Conservation (phyloP, 92 coral and sea anemone genomes). For the Porites rus region DNA sequence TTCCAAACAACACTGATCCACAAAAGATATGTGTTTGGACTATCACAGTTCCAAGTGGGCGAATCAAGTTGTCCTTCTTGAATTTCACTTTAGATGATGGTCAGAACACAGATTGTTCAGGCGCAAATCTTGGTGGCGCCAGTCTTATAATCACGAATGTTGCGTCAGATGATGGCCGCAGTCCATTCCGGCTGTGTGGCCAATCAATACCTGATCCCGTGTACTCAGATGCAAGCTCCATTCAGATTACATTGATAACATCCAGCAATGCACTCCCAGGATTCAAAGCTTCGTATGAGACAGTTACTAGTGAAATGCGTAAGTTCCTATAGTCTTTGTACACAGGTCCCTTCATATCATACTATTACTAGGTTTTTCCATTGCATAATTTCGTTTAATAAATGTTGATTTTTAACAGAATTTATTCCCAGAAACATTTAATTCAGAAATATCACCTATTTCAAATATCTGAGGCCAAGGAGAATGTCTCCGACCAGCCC, state of each 20-base stretch:
- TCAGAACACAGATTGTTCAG: not conserved
- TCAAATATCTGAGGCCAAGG: too few relatives aligned
- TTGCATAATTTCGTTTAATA: too few relatives aligned
- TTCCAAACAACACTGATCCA: not conserved
- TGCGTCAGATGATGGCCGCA: not conserved
- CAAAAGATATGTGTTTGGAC: not conserved
- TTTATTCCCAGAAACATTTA: too few relatives aligned
- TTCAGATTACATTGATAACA: not conserved
- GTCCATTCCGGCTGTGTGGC: constrained; percentile 11
- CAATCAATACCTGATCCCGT: constrained; percentile 13
- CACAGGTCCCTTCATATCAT: too few relatives aligned
- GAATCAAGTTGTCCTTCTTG: not conserved
- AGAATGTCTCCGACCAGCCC: too few relatives aligned
- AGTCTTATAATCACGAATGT: not conserved
- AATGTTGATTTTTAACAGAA: too few relatives aligned
- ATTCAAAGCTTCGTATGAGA: constrained; percentile 30
- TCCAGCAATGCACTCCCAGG: not conserved
- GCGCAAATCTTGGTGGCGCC: not conserved
- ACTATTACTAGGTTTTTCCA: too few relatives aligned
- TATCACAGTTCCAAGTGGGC: constrained; percentile 12
- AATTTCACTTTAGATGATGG: not conserved
- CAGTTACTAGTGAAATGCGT: constrained; percentile 11
- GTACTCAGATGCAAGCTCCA: not conserved
- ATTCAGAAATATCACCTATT: too few relatives aligned
- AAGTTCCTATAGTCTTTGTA: not conserved